Conservation (phyloP, 2,888 invertebrate species). For the Beris chalybata region DNA sequence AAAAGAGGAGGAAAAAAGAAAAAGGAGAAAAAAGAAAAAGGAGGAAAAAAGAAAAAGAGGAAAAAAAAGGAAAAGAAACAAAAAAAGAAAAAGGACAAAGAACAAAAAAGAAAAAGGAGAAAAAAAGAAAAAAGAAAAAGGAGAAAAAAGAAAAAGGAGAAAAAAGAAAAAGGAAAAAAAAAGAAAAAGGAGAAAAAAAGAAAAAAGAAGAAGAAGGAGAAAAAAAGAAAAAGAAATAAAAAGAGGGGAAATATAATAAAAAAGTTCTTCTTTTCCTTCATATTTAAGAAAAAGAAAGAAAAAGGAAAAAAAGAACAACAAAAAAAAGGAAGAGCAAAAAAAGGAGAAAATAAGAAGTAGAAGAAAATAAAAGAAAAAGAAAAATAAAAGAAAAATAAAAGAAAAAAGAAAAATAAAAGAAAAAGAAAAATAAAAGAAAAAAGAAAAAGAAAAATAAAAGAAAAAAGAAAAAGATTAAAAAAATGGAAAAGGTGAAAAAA, state of each 20-base stretch:
- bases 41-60: neutral
- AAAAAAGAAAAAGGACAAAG: neutral
- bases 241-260: too few species aligned
- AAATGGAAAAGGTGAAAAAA: too few species aligned
- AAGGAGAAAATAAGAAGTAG: too few species aligned
- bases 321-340: neutral
- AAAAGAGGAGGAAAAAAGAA: neutral
- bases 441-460: too few species aligned
- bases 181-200: too few species aligned
- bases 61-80: neutral
- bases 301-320: neutral
- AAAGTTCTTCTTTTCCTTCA: too few species aligned
- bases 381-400: neutral
- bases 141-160: neutral
- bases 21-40: constrained; percentile 9
- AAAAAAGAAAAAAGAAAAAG: neutral
- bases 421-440: too few species aligned
- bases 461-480: too few species aligned
- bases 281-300: neutral
- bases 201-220: too few species aligned
- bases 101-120: neutral
- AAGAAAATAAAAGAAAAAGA: too few species aligned
- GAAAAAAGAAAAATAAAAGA: too few species aligned
- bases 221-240: neutral
- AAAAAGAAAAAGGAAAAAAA: neutral